Conservation (phyloP, 2,888 invertebrate species). For the Athalia rosae region DNA sequence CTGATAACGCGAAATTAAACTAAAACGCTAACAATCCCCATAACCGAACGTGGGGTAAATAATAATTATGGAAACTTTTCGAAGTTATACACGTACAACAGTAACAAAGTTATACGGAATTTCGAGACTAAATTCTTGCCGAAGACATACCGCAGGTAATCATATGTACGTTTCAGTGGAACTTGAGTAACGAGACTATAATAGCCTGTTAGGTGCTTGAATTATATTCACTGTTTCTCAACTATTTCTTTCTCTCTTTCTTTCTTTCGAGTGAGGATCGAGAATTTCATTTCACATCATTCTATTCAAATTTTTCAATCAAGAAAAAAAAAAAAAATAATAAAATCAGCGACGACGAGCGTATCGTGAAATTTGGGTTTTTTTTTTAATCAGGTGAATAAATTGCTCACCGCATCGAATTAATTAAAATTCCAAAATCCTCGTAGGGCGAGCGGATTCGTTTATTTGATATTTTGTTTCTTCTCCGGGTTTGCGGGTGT, state of each 20-base stretch:
- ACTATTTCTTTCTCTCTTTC: slow-evolving; percentile 36
- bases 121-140: slow-evolving; percentile 58
- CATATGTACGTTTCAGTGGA: slow-evolving; percentile 57
- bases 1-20: not conserved
- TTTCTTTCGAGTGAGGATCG: not conserved
- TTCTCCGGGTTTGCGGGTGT: not conserved
- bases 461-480: no score
- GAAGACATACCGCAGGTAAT: slow-evolving; percentile 62
- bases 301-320: no score
- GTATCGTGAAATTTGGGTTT: no score
- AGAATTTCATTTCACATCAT: no score
- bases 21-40: not conserved
- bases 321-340: no score
- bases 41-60: not conserved
- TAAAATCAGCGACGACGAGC: no score
- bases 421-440: no score
- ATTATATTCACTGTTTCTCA: slow-evolving; percentile 54
- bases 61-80: slow-evolving; percentile 21
- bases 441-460: no score
- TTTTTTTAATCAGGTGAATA: no score
- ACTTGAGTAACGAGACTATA: slow-evolving; percentile 51
- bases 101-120: not conserved
- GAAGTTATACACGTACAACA: not conserved
- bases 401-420: no score
- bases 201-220: slow-evolving; percentile 61